phyloP scores from a whole-genome alignment of 2,888 invertebrate species.

The Drosophila tripunctata region DNA sequence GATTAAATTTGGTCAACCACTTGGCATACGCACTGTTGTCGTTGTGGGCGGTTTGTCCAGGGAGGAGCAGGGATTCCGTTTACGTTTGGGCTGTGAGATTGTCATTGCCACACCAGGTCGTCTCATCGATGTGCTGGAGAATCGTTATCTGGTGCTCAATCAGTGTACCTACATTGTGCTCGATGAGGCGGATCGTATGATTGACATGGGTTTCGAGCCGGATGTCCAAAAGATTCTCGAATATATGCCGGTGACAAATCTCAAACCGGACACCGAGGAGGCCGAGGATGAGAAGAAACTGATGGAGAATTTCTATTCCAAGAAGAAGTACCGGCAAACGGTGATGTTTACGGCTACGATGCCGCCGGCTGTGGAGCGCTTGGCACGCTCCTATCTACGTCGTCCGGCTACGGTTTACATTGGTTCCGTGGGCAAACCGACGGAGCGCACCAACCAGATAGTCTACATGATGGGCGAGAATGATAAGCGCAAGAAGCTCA shows the following conservation, averaged over 20 bases:
- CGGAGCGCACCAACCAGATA: slow-evolving; percentile 98
- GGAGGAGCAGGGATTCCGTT: slow-evolving; percentile 98
- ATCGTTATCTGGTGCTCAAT: slow-evolving; percentile 97
- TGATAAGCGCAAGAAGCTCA: slow-evolving; percentile 97
- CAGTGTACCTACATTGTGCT: slow-evolving; percentile 99
- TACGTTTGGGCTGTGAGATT: slow-evolving; percentile 99
- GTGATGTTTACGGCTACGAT: slow-evolving; percentile 99
- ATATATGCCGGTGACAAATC: slow-evolving; percentile 98
- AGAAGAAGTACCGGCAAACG: slow-evolving; percentile 98
- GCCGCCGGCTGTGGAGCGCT: slow-evolving; percentile 98
- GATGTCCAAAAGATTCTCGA: slow-evolving; percentile 99
- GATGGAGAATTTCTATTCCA: slow-evolving; percentile 96
- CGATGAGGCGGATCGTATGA: slow-evolving; percentile 99
- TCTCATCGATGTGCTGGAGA: slow-evolving; percentile 98
- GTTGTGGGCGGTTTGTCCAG: slow-evolving; percentile 99
- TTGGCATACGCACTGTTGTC: slow-evolving; percentile 97
- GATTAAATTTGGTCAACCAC: slow-evolving; percentile 96
- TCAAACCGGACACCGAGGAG: slow-evolving; percentile 99
- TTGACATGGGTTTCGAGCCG: slow-evolving; percentile 99
- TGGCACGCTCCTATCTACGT: slow-evolving; percentile 96
- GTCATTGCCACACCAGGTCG: slow-evolving; percentile 99
- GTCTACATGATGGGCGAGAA: slow-evolving; percentile 97
- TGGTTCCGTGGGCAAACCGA: slow-evolving; percentile 98
- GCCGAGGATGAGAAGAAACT: slow-evolving; percentile 97
- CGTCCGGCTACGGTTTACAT: slow-evolving; percentile 99